A percentile compares a stretch with the other conserved stretches of the same genome.
Conservation (phyloP, 2,888 invertebrate species). For the Chrysina gloriosa region DNA sequence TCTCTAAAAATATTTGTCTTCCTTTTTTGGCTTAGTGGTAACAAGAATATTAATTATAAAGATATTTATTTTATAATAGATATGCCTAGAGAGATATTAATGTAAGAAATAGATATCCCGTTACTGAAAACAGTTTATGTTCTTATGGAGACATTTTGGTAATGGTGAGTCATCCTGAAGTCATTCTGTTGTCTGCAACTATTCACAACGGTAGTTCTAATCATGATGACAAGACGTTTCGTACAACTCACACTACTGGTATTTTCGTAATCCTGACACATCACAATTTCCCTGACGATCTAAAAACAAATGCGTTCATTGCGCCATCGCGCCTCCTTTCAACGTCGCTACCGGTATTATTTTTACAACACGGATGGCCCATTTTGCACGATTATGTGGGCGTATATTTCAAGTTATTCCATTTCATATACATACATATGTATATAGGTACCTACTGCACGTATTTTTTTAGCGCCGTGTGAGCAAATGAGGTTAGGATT, state of each 20-base stretch:
- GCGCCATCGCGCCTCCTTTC: conserved; percentile 17
- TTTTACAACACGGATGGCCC: conserved; percentile 17
- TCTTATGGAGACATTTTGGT: conserved; percentile 8
- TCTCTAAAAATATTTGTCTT: not conserved
- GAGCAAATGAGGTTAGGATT: conserved; percentile 26
- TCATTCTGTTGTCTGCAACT: not conserved
- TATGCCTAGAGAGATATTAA: not conserved
- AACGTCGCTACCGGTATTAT: conserved; percentile 21
- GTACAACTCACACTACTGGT: not conserved
- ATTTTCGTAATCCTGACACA: conserved; percentile 20
- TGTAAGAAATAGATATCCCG: not conserved
- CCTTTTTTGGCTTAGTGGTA: not conserved
- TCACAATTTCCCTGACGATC: conserved; percentile 22
- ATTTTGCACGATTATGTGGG: conserved; percentile 1
- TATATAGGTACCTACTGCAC: not conserved
- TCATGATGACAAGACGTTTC: not conserved
- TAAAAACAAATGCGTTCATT: conserved; percentile 13
- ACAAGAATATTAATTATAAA: not conserved
- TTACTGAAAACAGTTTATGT: not conserved
- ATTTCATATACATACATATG: not conserved
- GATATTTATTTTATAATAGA: not conserved
- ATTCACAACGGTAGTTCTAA: not conserved
- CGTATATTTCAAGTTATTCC: not conserved
- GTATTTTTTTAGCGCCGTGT: not conserved
- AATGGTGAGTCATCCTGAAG: not conserved